Evolutionary conservation across 2,888 invertebrate species (phyloP).

Genomic region (Abrostola tripartita): DNA sequence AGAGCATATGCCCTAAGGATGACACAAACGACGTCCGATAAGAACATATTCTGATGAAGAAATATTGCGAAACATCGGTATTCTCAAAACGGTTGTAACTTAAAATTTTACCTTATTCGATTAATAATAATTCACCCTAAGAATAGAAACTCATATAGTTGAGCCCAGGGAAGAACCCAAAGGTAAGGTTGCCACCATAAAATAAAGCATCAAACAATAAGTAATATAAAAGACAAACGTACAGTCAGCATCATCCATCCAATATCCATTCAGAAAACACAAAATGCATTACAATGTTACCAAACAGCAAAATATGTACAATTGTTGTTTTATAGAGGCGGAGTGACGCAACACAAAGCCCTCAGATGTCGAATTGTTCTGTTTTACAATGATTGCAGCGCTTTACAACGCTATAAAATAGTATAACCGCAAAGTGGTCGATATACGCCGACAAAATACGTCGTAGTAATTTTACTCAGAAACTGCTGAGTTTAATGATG

Average conservation of each 20-base stretch:
- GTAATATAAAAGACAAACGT: conserved; percentile 25
- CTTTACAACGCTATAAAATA: conserved; percentile 70
- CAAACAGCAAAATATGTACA: conserved; percentile 41
- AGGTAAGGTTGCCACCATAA: not conserved
- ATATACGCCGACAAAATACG: conserved; percentile 3
- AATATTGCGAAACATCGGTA: too few relatives aligned
- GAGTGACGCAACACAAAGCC: conserved; percentile 56
- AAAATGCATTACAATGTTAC: conserved; percentile 35
- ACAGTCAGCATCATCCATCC: conserved; percentile 10
- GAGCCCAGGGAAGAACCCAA: not conserved
- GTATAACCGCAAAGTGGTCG: conserved; percentile 62
- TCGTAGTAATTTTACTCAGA: conserved; percentile 11
- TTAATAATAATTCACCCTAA: not conserved
- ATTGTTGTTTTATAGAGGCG: conserved; percentile 48
- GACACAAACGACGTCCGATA: too few relatives aligned
- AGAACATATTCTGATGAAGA: too few relatives aligned
- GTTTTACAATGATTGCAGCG: conserved; percentile 70
- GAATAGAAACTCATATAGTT: not conserved
- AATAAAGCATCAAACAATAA: conserved; percentile 28
- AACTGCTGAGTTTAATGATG: conserved; percentile 7
- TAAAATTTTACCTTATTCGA: not conserved
- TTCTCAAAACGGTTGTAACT: too few relatives aligned
- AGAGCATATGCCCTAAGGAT: too few relatives aligned
- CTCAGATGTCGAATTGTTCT: conserved; percentile 62
- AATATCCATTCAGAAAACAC: conserved; percentile 43